Evolutionary conservation across 2,888 invertebrate genomes (phyloP), one percentile per base, ranked within the genome.

Genomic region (Sminthurides aquaticus): DNA sequence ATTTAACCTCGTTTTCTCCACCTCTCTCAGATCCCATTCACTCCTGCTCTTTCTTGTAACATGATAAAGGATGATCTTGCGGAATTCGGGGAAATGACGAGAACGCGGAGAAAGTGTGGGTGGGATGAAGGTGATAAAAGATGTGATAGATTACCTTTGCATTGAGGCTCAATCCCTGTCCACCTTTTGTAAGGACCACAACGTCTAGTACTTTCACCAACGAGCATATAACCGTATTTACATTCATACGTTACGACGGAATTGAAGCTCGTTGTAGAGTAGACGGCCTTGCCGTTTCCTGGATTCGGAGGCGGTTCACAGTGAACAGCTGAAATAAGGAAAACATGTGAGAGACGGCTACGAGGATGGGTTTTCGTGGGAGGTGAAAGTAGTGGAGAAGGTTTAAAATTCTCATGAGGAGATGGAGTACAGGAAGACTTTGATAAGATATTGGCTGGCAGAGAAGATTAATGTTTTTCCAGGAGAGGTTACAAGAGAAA

Each of bases 191-290:
- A 94, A 1, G 95, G 91, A 1, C 93, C 91, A 79, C 99, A 99
- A 55, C 91, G 83, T 73, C 98, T 84, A 1, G 94, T 94, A 18
- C 88, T 85, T 70, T 92, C 90, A 0, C 98, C 98, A 8, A 91
- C 85, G 68, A 98, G 84, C 67, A 90, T 88, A 81, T 89, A 97
- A 11, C 96, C 96, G 76, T 93, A 91, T 77, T 91, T 89, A 82
- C 99, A 99, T 77, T 93, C 92, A 80, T 98, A 98, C 59, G 90
- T 89, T 25, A 97, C 93, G 67, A 93, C 88, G 0, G 96, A 92
- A 79, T 97, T 95, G 84, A 94, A 98, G 1, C 92, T 91, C 77
- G 91, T 87, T 52, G 94, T 91, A 0, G 91, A 90, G 80, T 90
- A 96, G 71, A 93, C 87, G 64, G 95, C 94, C 76, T 90, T 90